Evolutionary conservation across 2,888 invertebrate species (phyloP), one percentile per base, ranked within the genome.

Genomic region (Tiphia femorata): DNA sequence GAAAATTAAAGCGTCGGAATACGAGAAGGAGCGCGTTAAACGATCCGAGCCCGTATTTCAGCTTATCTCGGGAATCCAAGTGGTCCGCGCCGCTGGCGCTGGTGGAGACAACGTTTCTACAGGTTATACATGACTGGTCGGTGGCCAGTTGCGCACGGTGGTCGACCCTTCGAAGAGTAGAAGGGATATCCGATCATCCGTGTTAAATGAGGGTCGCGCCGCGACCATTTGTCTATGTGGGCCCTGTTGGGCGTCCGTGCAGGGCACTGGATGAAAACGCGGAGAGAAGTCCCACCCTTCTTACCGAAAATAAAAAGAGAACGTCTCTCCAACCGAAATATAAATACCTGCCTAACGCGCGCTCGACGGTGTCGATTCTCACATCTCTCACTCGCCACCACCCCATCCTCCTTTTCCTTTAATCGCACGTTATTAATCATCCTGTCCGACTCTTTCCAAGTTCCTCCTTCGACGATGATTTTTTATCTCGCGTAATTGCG

Each of bases 51-150:
- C 17, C 42, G 49, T 62, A 61, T 72, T 69, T 68, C 64, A 73
- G 70, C 69, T 73, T 73, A 73, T 73, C 73, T 64, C 16, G 23
- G 56, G 62, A 68, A 70, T 70, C 67, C 53, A 52, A 51, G 54
- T 67, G 56, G 59, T 54, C 37, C 47, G 47, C 37, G 16, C 61
- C n/a, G n/a, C n/a, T n/a, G n/a, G n/a, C n/a, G n/a, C n/a, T n/a
- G 44, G 17, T 49, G 59, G 52, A 66, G n/a, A n/a, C 68, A 63
- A 25, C 16, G 51, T 66, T 66, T 66, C 53, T 58, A 41, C 33
- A 25, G 23, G 14, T 10, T 25, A 12, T 14, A 23, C 12, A 23
- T 35, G 16, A 35, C 16, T 6, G 23, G 14, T 23, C 29, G 55
- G 54, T 20, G 58, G 58, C 56, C 49, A 41, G 57, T 60, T 54